phyloP scores from a whole-genome alignment of 2,113 vertebrate genomes.

The Pardalotus punctatus region DNA sequence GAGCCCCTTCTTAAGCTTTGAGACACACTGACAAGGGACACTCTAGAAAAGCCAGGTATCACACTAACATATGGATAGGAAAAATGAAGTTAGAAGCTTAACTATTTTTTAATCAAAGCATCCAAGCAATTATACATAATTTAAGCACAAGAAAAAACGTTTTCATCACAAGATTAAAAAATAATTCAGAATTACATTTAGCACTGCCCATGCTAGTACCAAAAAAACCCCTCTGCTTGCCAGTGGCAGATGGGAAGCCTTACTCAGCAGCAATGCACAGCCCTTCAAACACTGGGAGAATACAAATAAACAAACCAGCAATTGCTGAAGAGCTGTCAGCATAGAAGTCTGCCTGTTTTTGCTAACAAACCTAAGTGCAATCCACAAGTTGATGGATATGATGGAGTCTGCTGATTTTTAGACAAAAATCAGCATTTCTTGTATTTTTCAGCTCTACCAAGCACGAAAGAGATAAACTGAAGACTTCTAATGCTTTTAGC shows the following conservation, averaged over 20 bases:
- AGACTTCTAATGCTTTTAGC: not conserved
- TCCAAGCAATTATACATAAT: not conserved
- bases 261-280: not conserved
- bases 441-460: not conserved
- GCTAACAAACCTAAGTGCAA: not conserved
- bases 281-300: not conserved
- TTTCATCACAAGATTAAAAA: not conserved
- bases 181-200: not conserved
- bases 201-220: not conserved
- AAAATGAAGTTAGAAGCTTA: not conserved
- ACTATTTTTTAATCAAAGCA: not conserved
- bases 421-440: not conserved
- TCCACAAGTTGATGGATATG: not conserved
- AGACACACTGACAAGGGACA: not conserved
- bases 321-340: not conserved
- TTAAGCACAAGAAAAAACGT: not conserved
- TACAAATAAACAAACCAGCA: constrained; percentile 39
- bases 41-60: not conserved
- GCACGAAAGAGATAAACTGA: not conserved
- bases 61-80: not conserved
- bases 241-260: constrained; percentile 41
- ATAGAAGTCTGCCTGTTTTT: not conserved
- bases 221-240: not conserved
- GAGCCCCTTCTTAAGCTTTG: not conserved
- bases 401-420: not conserved